Evolutionary conservation across 1,140 invertebrate genomes (phyloP), one percentile per base, ranked within the genome.

Genomic region (Sitobion miscanthi): DNA sequence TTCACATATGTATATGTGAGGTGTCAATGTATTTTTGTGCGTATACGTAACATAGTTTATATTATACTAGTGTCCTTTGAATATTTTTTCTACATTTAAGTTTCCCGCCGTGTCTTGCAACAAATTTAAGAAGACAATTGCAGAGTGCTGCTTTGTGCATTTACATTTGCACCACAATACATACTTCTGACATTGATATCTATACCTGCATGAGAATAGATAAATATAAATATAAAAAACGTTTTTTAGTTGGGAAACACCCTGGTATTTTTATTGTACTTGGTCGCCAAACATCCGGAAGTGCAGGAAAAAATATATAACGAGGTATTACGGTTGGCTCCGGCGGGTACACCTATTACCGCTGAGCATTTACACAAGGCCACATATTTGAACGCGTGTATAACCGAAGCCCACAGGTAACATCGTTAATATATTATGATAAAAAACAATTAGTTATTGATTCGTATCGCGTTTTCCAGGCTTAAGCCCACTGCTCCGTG

Each of bases 401-500:
- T 99, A 8, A 97, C 96, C 91, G 98, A 99, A 96, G 96, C 97
- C 1, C 98, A 98, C 95, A 96, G 96, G 96, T 96, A 94, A 85
- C 45, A 0, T 3, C 9, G 8, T 23, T 45, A 23, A 42, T 17
- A n/a, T 69, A 2, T 17, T n/a, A 8, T 23, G 1, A 42, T 3
- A 3, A 45, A 25, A 85, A 45, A 47, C 0, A 2, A 42, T 45
- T 7, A 2, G 21, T 38, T 23, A 38, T 38, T 23, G 42, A 45
- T 25, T 14, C 23, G 38, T 25, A 49, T 47, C 30, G 7, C 11
- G 4, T 93, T 93, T 38, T 94, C 30, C 93, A 96, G 97, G 94
- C 95, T 99, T 54, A 96, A 97, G 83, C 98, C 98, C 3, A 98
- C 98, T n/a, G 97, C 98, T 5, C 97, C 98, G 8, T 97, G 97